Evolutionary conservation across 2,113 vertebrate genomes (phyloP).

Genomic region (Neotragus moschatus): DNA sequence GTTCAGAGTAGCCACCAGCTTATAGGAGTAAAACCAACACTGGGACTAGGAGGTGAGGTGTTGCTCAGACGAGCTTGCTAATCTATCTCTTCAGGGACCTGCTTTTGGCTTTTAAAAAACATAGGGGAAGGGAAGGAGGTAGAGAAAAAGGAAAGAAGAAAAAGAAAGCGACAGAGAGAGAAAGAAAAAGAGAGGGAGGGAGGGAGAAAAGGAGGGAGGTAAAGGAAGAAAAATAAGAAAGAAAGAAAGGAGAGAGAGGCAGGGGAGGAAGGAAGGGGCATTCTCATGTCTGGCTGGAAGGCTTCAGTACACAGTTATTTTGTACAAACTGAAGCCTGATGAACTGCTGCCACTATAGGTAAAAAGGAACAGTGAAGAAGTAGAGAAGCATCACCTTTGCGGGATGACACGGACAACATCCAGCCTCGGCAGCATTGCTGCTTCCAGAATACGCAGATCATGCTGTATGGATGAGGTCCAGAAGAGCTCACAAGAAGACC

Average conservation of each 20-base stretch:
- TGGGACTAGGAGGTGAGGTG: background rate
- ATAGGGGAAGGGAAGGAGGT: background rate
- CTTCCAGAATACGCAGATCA: background rate
- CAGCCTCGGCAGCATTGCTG: background rate
- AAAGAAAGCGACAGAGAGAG: background rate
- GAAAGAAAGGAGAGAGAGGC: background rate
- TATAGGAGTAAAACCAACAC: background rate
- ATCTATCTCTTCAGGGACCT: background rate
- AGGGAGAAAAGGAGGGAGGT: background rate
- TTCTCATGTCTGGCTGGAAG: background rate
- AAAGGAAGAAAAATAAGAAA: background rate
- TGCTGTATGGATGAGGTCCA: background rate
- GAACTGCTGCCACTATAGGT: background rate
- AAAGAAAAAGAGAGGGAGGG: background rate
- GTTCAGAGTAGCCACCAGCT: background rate
- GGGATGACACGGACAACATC: background rate
- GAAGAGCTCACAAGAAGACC: background rate
- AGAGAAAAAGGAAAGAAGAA: background rate
- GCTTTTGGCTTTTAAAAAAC: background rate
- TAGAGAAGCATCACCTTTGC: background rate
- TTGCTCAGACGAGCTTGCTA: background rate
- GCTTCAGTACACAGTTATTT: background rate
- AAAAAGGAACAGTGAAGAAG: background rate
- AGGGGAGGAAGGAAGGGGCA: too few relatives aligned
- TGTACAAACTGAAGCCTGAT: background rate